Evolutionary conservation across 2,888 invertebrate genomes (phyloP).

Genomic region (Diadromus collaris): DNA sequence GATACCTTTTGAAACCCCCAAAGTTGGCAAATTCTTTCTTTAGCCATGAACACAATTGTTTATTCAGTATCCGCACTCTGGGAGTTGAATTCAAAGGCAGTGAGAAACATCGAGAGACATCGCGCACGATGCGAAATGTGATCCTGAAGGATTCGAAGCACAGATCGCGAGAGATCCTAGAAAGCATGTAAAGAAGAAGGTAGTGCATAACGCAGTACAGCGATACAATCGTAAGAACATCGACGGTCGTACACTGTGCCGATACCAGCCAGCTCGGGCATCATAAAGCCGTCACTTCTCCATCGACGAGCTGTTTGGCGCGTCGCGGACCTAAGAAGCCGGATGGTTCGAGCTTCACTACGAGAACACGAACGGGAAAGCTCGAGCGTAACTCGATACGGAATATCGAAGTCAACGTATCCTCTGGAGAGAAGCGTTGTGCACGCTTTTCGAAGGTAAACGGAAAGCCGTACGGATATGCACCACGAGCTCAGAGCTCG

Average conservation of each 20-base stretch:
- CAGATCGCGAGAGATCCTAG: constrained; percentile 4
- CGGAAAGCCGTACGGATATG: constrained; percentile 63
- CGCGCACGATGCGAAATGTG: constrained; percentile 10
- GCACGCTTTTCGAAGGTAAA: constrained; percentile 65
- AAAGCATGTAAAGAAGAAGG: constrained; percentile 16
- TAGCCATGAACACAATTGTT: constrained; percentile 2
- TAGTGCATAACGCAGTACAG: constrained; percentile 15
- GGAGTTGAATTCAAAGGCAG: neutral
- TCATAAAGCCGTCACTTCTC: constrained; percentile 45
- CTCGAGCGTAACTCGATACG: constrained; percentile 73
- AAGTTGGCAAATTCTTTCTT: neutral
- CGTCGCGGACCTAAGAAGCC: neutral
- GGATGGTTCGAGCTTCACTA: neutral
- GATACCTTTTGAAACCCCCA: neutral
- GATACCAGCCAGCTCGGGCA: constrained; percentile 11
- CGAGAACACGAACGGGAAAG: constrained; percentile 48
- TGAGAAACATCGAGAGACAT: constrained; percentile 1
- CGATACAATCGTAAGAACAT: constrained; percentile 15
- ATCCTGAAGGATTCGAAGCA: constrained; percentile 34
- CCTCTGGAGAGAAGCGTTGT: constrained; percentile 66
- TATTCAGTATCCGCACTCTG: constrained; percentile 6
- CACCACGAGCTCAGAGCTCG: constrained; percentile 65
- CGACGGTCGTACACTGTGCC: neutral
- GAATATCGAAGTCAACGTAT: constrained; percentile 68
- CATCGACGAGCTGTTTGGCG: constrained; percentile 54